phyloP scores from a whole-genome alignment of 2,888 invertebrate genomes.

The Hyles lineata region DNA sequence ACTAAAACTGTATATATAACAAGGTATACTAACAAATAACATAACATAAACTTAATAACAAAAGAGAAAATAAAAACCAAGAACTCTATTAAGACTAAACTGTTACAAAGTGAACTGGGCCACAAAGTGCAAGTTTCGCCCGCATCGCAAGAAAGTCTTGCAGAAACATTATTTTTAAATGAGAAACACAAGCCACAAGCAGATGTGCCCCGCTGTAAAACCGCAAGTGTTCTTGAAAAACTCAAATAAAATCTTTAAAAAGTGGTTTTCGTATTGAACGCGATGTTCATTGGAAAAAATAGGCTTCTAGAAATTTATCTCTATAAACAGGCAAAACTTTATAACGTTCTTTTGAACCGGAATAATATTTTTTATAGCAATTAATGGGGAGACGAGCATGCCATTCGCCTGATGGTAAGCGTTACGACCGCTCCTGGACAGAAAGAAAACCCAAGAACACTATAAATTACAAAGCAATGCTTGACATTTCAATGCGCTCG shows the following conservation, averaged over 20 bases:
- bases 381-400: too few relatives aligned
- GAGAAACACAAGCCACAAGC: not conserved
- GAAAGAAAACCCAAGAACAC: too few relatives aligned
- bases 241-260: conserved; percentile 16
- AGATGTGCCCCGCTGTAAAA: conserved; percentile 14
- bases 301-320: not conserved
- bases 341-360: not conserved
- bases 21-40: not conserved
- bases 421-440: too few relatives aligned
- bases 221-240: conserved; percentile 17
- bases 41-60: not conserved
- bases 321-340: not conserved
- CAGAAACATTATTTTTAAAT: conserved; percentile 12
- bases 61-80: not conserved
- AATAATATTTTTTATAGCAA: too few relatives aligned
- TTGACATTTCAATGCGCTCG: too few relatives aligned
- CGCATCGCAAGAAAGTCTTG: not conserved
- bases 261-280: conserved; percentile 4
- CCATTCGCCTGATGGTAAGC: too few relatives aligned
- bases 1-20: too few relatives aligned
- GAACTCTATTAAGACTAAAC: not conserved
- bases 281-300: not conserved
- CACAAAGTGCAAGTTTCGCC: not conserved
- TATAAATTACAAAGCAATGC: too few relatives aligned
- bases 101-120: not conserved